Percentiles rank a stretch among this genome's conserved stretches.
These are phyloP conservation scores for Notarius quadriscutis DNA, from an alignment of 2,113 vertebrate genomes.

Conservation along the genomic window DNA sequence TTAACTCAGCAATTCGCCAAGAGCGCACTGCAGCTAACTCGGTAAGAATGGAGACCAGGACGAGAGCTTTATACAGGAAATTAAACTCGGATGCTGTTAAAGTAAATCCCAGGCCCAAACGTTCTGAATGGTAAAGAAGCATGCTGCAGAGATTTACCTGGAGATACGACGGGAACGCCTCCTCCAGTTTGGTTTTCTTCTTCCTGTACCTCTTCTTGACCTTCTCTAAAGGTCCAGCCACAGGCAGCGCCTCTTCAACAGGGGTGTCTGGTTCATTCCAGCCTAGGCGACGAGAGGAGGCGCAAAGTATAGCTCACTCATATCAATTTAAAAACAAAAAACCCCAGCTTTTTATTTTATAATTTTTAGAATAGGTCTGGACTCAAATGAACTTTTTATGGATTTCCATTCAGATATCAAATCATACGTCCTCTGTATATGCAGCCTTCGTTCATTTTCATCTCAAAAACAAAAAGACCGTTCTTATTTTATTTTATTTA, in stretches of 20 bases:
- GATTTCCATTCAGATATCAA: not conserved
- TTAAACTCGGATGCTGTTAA: not conserved
- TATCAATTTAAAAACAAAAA: not conserved
- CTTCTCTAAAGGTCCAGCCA: slow-evolving; percentile 83
- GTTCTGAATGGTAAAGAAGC: not conserved
- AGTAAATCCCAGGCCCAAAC: not conserved
- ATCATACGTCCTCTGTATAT: not conserved
- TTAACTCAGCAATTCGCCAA: not conserved
- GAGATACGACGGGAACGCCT: slow-evolving; percentile 91
- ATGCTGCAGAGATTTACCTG: slow-evolving; percentile 73
- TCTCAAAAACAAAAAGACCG: not conserved
- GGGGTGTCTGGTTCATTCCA: slow-evolving; percentile 81
- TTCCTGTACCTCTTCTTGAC: slow-evolving; percentile 95
- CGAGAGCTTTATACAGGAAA: not conserved
- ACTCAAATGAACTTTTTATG: not conserved
- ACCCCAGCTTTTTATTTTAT: not conserved
- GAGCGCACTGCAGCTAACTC: not conserved
- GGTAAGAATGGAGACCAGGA: not conserved
- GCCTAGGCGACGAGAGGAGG: slow-evolving; percentile 52
- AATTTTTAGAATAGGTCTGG: not conserved
- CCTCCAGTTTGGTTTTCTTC: slow-evolving; percentile 96
- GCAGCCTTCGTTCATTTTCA: not conserved
- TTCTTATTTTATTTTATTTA: not conserved
- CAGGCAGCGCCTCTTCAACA: slow-evolving; percentile 72
- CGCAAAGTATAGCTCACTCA: not conserved